These are phyloP conservation scores for Scrobipalpa costella DNA, from an alignment of 2,888 invertebrate genomes.

Conservation along the genomic window DNA sequence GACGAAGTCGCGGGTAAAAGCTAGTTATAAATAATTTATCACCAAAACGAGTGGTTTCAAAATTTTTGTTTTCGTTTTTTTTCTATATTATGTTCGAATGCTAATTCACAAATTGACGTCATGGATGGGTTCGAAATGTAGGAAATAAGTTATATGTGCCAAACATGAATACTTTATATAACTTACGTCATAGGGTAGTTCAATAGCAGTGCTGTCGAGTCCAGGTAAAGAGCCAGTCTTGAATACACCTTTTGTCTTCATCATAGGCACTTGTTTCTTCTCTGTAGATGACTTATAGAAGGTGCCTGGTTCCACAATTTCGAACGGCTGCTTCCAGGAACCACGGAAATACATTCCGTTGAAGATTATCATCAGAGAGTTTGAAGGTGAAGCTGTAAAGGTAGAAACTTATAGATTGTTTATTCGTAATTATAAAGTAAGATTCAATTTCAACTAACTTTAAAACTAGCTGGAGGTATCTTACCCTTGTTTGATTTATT, in stretches of 20 bases:
- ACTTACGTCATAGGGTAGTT: constrained; percentile 88
- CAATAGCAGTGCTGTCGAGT: constrained; percentile 85
- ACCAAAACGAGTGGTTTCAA: too few relatives aligned
- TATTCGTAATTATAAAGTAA: too few relatives aligned
- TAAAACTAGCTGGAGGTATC: not conserved
- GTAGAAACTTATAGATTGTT: too few relatives aligned
- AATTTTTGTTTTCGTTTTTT: too few relatives aligned
- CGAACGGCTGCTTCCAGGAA: constrained; percentile 87
- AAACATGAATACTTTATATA: too few relatives aligned
- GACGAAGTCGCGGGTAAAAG: too few relatives aligned
- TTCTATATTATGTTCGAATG: too few relatives aligned
- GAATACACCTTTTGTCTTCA: constrained; percentile 84
- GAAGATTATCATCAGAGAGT: constrained; percentile 85
- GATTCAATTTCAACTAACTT: not conserved
- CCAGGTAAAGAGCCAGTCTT: constrained; percentile 82
- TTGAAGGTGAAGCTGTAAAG: constrained; percentile 59
- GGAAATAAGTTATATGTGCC: too few relatives aligned
- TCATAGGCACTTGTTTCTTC: constrained; percentile 84
- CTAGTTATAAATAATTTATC: too few relatives aligned
- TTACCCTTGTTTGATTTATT: constrained; percentile 70
- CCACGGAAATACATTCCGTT: constrained; percentile 91
- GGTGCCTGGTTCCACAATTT: constrained; percentile 74
- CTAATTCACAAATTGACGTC: too few relatives aligned
- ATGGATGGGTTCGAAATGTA: too few relatives aligned
- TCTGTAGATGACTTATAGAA: constrained; percentile 83